Conservation (phyloP, 2,888 invertebrate species). For the Apamea monoglypha region DNA sequence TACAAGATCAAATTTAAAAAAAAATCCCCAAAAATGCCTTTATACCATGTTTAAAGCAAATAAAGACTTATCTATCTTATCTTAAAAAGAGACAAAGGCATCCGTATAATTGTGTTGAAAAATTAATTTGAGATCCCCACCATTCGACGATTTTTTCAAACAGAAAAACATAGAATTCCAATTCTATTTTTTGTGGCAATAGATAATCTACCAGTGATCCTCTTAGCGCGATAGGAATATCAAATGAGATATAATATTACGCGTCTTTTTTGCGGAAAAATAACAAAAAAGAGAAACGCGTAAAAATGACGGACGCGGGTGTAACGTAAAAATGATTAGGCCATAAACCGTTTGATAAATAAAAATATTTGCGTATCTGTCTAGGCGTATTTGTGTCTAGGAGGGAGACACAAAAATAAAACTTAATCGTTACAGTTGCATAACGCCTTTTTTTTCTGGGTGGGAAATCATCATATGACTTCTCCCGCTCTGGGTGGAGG, state of each 20-base stretch:
- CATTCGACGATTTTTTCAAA: neutral
- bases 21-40: neutral
- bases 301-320: constrained; percentile 38
- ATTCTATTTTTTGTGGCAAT: constrained; percentile 28
- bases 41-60: too few relatives aligned
- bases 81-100: neutral
- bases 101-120: constrained; percentile 5
- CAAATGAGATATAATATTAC: constrained; percentile 48
- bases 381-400: neutral
- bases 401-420: neutral
- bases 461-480: too few relatives aligned
- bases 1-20: neutral
- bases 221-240: constrained; percentile 53
- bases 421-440: constrained; percentile 5
- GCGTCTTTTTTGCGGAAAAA: constrained; percentile 9
- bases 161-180: constrained; percentile 4
- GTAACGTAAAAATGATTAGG: constrained; percentile 42
- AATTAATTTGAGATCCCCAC: constrained; percentile 9
- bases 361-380: constrained; percentile 32
- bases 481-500: too few relatives aligned
- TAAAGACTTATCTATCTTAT: too few relatives aligned
- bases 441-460: too few relatives aligned
- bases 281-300: constrained; percentile 25
- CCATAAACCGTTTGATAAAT: constrained; percentile 39
- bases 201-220: constrained; percentile 53